Base-by-base conservation (phyloP, 2,888 invertebrate genomes). In the Clanis bilineata region DNA sequence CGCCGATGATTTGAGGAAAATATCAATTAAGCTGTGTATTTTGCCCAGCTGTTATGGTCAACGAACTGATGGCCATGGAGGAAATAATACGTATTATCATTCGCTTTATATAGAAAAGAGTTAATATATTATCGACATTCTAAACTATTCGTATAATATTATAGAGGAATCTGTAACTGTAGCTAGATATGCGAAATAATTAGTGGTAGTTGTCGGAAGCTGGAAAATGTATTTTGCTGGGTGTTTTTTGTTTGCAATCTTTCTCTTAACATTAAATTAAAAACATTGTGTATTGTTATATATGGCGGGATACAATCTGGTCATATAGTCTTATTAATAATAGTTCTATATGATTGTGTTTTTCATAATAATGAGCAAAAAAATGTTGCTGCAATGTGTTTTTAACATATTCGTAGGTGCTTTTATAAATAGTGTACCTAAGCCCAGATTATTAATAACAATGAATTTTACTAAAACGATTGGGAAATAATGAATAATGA, bases 21-120 rank as follows among this genome's bases (percentile, higher is more conserved):
- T 32, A 28, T 32, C 32, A 51, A 51, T 51, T 9, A 51, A 51
- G 9, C 7, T 32, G 28, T 32, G 4, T 18, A 51, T 51, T 51
- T 18, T 32, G 32, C 51, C 12, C 51, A 51, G 51, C 51, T 51
- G 51, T 51, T 18, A 32, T 51, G 32, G 51, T 51, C 51, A 51
- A 51, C 51, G 51, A 51, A 51, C 51, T 18, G 25, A 28, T 10
- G 15, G 47, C 2, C 15, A 6, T 32, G 18, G 28, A 51, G 18
- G 18, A 32, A 51, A 51, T 32, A 32, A n/a, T 28, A 51, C 15
- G 23, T n/a, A 25, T 25, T 3, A 51, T 28, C 3, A 28, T 32
- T 10, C 18, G 18, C 18, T 51, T 51, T 18, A 32, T 18, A 18
- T 47, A 47, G 28, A 51, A 51, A 51, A 21, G 10, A 32, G 15